Evolutionary conservation across 1,140 invertebrate species (phyloP).

Genomic region (Lepidurus apus): DNA sequence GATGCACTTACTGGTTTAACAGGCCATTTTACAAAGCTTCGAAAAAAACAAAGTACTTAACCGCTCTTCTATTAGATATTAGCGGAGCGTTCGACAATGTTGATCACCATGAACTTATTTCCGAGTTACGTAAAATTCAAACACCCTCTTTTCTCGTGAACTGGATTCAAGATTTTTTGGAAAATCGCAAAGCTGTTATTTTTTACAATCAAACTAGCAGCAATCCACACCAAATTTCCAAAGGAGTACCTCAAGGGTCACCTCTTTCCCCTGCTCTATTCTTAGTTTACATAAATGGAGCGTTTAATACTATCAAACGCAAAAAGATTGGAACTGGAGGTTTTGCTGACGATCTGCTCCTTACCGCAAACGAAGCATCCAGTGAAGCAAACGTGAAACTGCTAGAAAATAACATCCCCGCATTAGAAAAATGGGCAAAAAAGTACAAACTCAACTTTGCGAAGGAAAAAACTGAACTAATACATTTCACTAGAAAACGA

Average conservation of each 20-base stretch:
- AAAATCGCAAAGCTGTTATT: neutral
- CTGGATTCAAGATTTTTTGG: neutral
- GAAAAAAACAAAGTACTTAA: conserved; percentile 13
- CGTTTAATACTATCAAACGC: neutral
- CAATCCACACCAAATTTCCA: neutral
- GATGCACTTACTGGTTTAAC: neutral
- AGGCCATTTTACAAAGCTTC: neutral
- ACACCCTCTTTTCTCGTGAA: neutral
- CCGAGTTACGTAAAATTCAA: neutral
- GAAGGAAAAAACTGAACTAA: neutral
- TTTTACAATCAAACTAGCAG: conserved; percentile 23
- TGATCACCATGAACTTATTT: neutral
- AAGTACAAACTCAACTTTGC: neutral
- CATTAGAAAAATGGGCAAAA: neutral
- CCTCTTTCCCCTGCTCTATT: conserved; percentile 18
- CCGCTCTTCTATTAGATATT: conserved; percentile 9
- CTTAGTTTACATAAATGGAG: conserved; percentile 25
- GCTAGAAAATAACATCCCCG: neutral
- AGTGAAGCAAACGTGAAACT: conserved; percentile 20
- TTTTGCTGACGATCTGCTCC: conserved; percentile 28
- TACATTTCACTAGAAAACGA: neutral
- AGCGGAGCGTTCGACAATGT: no score
- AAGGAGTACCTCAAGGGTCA: conserved; percentile 21
- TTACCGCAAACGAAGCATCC: conserved; percentile 18
- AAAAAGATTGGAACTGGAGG: conserved; percentile 6